Conservation (phyloP, 2,113 vertebrate species). For the Orthochromis indermauri region DNA sequence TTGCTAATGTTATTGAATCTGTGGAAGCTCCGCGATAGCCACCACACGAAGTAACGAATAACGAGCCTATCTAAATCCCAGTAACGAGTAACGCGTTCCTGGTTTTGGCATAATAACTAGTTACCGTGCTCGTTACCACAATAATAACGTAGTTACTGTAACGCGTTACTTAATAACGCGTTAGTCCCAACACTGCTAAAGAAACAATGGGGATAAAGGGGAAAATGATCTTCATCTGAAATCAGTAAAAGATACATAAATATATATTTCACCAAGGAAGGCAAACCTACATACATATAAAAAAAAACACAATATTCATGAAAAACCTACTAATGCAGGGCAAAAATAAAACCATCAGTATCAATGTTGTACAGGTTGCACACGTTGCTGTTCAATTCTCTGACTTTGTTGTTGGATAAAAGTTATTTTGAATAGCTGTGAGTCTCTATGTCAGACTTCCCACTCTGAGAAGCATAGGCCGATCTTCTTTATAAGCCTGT, state of each 20-base stretch:
- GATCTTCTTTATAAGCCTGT: background rate
- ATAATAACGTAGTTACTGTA: too few relatives aligned
- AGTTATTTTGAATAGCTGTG: constrained; percentile 10
- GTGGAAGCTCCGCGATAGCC: too few relatives aligned
- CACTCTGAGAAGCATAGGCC: background rate
- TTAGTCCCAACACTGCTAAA: too few relatives aligned
- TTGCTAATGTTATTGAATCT: too few relatives aligned
- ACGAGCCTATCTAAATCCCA: too few relatives aligned
- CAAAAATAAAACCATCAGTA: background rate
- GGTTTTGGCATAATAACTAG: too few relatives aligned
- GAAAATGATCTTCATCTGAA: background rate
- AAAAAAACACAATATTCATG: background rate
- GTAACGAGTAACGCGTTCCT: too few relatives aligned
- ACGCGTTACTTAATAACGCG: too few relatives aligned
- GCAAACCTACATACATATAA: background rate
- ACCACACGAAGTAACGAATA: too few relatives aligned
- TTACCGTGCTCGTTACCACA: too few relatives aligned
- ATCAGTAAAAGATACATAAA: background rate
- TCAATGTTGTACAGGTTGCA: background rate
- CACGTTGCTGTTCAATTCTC: background rate
- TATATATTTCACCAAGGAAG: background rate
- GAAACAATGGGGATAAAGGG: background rate
- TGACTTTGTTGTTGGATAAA: background rate
- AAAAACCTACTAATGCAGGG: background rate
- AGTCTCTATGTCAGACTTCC: background rate